Evolutionary conservation across 2,113 vertebrate species (phyloP), one percentile per base, ranked within the genome.

Genomic region (Hymenochirus boettgeri): DNA sequence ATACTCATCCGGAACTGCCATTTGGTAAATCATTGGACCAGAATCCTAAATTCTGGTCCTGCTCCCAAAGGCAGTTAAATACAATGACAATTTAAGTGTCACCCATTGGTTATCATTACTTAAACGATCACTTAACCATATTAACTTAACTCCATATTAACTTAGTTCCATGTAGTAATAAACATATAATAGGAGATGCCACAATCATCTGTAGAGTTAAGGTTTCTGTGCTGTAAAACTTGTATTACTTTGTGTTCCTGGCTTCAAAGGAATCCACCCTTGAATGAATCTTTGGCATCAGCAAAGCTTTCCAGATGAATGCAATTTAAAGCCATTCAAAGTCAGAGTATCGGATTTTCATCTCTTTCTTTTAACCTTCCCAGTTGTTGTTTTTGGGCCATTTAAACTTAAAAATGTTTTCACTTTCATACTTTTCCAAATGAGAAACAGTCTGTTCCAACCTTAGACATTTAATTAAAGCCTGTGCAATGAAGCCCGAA

Each of bases 391-490:
- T 66, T 51, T 58, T 37, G 31, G 56, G 27, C 29, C 33, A 33
- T 39, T 23, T 39, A 42, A 26, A 37, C 29, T 29, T 66, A 51
- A 59, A 63, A 66, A 52, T 66, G 59, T 66, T 58, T 57, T 52
- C 10, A 29, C 64, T 66, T 66, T 66, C 46, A 66, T 66, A 59
- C 45, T 37, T 51, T 47, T 66, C 55, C 55, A 66, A 66, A 59
- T 39, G 21, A n/a, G 17, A 50, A 66, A 57, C 27, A 25, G 21
- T 22, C 45, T 19, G 7, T 5, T 33, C 13, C 4, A 58, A 26
- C 45, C 23, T 59, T 46, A 58, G 55, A 59, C 46, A 10, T 51
- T 58, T 59, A 58, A 66, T 66, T 59, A 66, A 52, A 66, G 23
- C 55, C 37, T 57, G 35, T 22, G 31, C 25, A 23, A 47, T 48